Evolutionary conservation across 2,888 invertebrate genomes (phyloP).

Genomic region (Meandrusa payeni): DNA sequence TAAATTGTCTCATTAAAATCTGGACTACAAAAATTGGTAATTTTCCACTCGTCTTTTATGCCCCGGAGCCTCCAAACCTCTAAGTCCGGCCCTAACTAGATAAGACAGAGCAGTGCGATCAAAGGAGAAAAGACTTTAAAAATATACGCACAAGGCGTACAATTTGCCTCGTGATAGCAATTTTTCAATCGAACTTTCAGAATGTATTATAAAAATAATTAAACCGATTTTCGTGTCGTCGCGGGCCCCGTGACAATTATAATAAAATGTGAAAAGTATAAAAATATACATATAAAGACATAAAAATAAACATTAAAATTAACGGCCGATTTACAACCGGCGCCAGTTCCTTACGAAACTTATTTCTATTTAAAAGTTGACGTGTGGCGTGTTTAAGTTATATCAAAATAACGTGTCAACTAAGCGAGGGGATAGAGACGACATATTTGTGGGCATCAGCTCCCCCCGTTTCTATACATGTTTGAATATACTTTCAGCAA

Average conservation of each 20-base stretch:
- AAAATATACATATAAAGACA: conserved; percentile 38
- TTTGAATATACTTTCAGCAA: too few species aligned
- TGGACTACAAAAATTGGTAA: too few species aligned
- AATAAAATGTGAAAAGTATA: conserved; percentile 62
- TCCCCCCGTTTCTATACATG: too few species aligned
- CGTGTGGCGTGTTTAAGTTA: conserved; percentile 64
- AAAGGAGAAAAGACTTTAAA: conserved; percentile 1
- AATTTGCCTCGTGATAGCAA: too few species aligned
- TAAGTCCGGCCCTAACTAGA: too few species aligned
- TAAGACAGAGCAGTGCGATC: conserved; percentile 20
- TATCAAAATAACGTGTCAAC: conserved; percentile 56
- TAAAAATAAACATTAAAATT: conserved; percentile 45
- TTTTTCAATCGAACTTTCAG: not conserved
- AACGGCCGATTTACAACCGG: conserved; percentile 69
- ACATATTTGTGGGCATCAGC: conserved; percentile 21
- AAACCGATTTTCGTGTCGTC: conserved; percentile 15
- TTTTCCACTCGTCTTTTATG: too few species aligned
- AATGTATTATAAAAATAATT: conserved; percentile 2
- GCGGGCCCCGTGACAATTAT: conserved; percentile 27
- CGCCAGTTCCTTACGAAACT: conserved; percentile 48
- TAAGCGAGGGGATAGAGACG: conserved; percentile 45
- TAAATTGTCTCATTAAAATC: too few species aligned
- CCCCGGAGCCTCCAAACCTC: too few species aligned
- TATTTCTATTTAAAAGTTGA: conserved; percentile 57
- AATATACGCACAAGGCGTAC: not conserved